phyloP scores from a whole-genome alignment of 2,113 vertebrate species.

The Beaufortia kweichowensis region DNA sequence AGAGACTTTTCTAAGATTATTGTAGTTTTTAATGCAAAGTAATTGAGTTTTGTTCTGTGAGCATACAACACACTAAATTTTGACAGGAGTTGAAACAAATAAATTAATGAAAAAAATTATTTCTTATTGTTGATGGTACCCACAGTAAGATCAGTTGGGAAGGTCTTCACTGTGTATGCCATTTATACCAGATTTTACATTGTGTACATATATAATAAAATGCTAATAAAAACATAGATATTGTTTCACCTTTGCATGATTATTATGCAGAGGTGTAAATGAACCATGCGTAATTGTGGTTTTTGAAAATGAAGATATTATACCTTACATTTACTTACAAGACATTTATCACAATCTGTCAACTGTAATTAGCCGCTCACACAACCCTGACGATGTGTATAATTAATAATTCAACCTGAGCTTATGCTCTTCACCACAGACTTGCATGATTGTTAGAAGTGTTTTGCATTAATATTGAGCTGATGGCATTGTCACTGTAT shows the following conservation, averaged over 20 bases:
- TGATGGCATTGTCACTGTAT: conserved; percentile 37
- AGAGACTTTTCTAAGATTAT: too few relatives aligned
- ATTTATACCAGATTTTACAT: conserved; percentile 5
- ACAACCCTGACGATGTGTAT: conserved; percentile 66
- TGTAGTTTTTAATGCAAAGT: too few relatives aligned
- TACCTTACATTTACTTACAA: conserved; percentile 67
- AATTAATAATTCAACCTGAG: conserved; percentile 71
- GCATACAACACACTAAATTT: not conserved
- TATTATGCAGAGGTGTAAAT: conserved; percentile 50
- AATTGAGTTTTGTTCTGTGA: too few relatives aligned
- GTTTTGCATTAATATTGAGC: conserved; percentile 42
- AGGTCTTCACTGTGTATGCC: not conserved
- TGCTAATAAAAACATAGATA: conserved; percentile 24
- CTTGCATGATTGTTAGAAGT: conserved; percentile 61
- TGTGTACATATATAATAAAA: conserved; percentile 44
- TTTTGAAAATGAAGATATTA: conserved; percentile 60
- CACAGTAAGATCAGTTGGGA: not conserved
- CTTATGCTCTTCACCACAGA: conserved; percentile 64
- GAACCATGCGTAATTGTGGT: conserved; percentile 70
- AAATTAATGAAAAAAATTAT: too few relatives aligned
- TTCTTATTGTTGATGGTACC: not conserved
- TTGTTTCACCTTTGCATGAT: conserved; percentile 43
- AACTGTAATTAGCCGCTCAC: conserved; percentile 69
- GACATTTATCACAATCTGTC: conserved; percentile 67
- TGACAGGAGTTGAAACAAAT: not conserved